phyloP scores from a whole-genome alignment of 1,140 invertebrate species.

The Pseudomyrmex flavicornis region DNA sequence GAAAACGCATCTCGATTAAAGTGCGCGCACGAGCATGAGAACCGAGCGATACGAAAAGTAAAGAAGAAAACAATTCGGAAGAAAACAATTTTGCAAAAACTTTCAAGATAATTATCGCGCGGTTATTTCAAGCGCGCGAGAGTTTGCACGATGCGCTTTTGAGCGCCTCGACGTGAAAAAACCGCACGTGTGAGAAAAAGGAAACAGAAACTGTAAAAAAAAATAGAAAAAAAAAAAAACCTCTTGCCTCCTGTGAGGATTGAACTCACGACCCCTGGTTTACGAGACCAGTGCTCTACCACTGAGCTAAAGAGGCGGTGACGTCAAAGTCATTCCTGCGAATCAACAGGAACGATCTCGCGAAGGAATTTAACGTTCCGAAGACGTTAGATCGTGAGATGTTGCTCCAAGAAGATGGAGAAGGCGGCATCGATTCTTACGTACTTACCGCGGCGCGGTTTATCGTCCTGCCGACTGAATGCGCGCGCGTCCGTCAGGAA shows the following conservation, averaged over 20 bases:
- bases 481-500: neutral
- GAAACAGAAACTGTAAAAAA: no score
- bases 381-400: neutral
- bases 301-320: slow-evolving; percentile 90
- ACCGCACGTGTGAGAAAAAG: no score
- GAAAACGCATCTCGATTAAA: no score
- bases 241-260: slow-evolving; percentile 88
- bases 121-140: no score
- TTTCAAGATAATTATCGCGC: no score
- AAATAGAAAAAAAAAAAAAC: slow-evolving; percentile 27
- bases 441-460: neutral
- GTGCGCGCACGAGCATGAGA: no score
- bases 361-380: neutral
- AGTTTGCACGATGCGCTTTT: no score
- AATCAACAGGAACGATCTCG: neutral
- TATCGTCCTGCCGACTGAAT: neutral
- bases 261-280: slow-evolving; percentile 92
- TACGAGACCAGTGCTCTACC: slow-evolving; percentile 93
- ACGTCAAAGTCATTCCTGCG: neutral
- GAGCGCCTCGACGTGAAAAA: no score
- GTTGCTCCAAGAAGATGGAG: no score
- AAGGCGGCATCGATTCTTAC: neutral
- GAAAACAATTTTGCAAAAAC: no score
- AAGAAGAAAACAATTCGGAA: no score
- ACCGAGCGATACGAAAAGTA: no score